Base-by-base conservation (phyloP, 2,888 invertebrate genomes). In the Hydrotaea diabolus region DNA sequence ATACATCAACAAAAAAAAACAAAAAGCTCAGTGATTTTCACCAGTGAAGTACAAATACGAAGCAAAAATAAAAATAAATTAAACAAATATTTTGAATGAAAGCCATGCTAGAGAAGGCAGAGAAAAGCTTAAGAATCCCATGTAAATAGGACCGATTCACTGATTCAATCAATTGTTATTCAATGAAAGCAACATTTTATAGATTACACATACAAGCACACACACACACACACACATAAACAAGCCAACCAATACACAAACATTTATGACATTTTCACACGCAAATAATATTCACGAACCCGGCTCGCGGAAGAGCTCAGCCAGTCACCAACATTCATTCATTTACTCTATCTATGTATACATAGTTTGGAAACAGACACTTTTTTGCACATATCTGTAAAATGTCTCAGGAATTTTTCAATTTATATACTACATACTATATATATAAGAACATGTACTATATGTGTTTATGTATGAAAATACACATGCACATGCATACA, bases 1-100 rank as follows among this genome's bases (percentile, higher is more conserved):
- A 55, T 77, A 59, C 64, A 83, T 62, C 31, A 75, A 66, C 49
- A 75, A 77, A 89, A 87, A 69, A 57, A 80, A 80, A 69, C 80
- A 77, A 77, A 90, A 88, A 91, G 91, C 91, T 92, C 92, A 92
- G 92, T 92, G 92, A 92, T 92, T 92, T 91, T 91, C 92, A 92
- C 92, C 92, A 91, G 92, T 91, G 90, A 91, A 92, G 92, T 92
- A 92, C 92, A 92, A 92, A 92, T 91, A 86, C 83, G 85, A 86
- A 79, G 77, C 71, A 80, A 83, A 85, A 77, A 80, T 66, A 82
- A 64, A 85, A 57, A 46, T 26, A 74, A 85, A 79, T 59, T 57
- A 75, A 57, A 26, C 46, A 31, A 31, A 69, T 69, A 46, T 82
- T 82, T 78, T 69, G 57, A 82, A 85, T 81, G 15, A 66, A 64